These are phyloP conservation scores for Sinocyclocheilus anophthalmus DNA, from an alignment of 2,113 vertebrate species.

Conservation along the genomic window DNA sequence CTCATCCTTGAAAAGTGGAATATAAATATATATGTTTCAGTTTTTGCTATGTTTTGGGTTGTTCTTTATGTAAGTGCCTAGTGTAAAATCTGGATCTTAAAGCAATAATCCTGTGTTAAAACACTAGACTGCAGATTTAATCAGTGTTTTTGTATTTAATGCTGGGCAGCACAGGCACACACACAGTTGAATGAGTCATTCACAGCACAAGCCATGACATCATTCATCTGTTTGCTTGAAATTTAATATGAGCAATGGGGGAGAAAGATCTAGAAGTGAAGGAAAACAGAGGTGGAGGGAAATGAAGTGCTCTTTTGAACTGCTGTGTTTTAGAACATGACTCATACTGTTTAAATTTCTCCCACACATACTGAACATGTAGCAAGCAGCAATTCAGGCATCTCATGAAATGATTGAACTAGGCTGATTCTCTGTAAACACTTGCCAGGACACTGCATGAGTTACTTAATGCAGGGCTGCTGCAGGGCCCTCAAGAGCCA, in stretches of 20 bases:
- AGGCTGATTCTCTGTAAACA: background rate
- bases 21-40: background rate
- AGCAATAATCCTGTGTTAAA: background rate
- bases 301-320: background rate
- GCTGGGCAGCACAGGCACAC: background rate
- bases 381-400: constrained; percentile 1
- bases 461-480: background rate
- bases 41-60: background rate
- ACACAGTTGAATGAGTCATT: constrained; percentile 12
- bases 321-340: constrained; percentile 27
- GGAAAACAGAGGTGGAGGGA: background rate
- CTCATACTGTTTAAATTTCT: constrained; percentile 29
- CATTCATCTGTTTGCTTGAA: constrained; percentile 21
- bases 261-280: background rate
- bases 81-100: background rate
- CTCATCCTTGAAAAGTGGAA: background rate
- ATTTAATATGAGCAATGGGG: constrained; percentile 7
- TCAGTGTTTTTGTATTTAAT: background rate
- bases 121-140: background rate
- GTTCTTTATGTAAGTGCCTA: background rate
- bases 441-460: background rate
- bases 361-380: constrained; percentile 26
- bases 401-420: background rate
- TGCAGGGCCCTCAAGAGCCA: background rate
- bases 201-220: constrained; percentile 25